Conservation (phyloP, 2,113 vertebrate species). For the Microtus pennsylvanicus region DNA sequence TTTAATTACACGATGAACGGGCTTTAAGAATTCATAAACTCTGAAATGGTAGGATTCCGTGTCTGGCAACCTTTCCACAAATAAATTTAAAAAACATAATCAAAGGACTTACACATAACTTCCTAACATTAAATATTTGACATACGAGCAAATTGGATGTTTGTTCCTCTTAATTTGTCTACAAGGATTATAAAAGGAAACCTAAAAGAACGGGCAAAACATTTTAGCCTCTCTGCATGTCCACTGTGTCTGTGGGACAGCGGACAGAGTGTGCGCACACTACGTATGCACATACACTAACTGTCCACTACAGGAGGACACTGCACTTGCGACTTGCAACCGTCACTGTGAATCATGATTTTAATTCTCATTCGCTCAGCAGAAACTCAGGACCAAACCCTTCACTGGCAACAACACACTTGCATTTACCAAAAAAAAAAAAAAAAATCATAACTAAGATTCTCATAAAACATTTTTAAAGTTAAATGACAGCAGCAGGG, state of each 20-base stretch:
- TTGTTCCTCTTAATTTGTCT: slow-evolving; percentile 67
- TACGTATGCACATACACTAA: slow-evolving; percentile 55
- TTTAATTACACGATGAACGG: slow-evolving; percentile 87
- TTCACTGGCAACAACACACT: background rate
- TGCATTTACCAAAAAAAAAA: background rate
- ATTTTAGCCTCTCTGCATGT: slow-evolving; percentile 64
- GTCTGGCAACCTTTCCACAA: slow-evolving; percentile 86
- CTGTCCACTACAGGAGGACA: slow-evolving; percentile 53
- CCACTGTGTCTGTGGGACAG: slow-evolving; percentile 40
- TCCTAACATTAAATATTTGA: slow-evolving; percentile 87
- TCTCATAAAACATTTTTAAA: background rate
- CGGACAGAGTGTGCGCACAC: slow-evolving; percentile 68
- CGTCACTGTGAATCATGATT: slow-evolving; percentile 31
- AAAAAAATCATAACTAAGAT: background rate
- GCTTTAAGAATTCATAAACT: slow-evolving; percentile 88
- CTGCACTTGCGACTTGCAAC: slow-evolving; percentile 23
- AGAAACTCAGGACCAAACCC: slow-evolving; percentile 15
- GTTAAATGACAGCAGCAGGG: background rate
- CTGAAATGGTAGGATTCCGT: slow-evolving; percentile 84
- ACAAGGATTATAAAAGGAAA: slow-evolving; percentile 71
- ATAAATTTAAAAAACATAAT: slow-evolving; percentile 89
- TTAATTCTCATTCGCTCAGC: background rate
- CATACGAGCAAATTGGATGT: slow-evolving; percentile 82
- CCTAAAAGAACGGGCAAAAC: slow-evolving; percentile 76
- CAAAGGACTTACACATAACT: slow-evolving; percentile 87